Evolutionary conservation across 1,140 invertebrate genomes (phyloP).

Genomic region (Stegodyphus mimosarum): DNA sequence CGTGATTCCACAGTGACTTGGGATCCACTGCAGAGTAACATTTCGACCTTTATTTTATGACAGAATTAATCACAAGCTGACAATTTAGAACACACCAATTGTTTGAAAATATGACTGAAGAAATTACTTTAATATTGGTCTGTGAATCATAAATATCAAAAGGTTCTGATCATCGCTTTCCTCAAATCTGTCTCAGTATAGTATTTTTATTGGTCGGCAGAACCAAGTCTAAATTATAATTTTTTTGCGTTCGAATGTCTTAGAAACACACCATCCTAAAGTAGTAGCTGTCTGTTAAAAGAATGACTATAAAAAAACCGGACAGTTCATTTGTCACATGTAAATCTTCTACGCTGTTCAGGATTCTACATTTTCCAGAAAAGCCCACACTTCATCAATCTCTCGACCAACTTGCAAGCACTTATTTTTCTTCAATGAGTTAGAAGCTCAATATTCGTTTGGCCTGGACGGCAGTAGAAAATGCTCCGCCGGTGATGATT

Average conservation of each 20-base stretch:
- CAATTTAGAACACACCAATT: neutral
- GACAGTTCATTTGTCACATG: neutral
- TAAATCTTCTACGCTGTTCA: neutral
- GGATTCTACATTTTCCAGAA: neutral
- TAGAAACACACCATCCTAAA: neutral
- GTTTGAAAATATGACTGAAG: neutral
- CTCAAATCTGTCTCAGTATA: neutral
- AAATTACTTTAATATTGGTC: neutral
- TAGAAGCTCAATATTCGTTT: neutral
- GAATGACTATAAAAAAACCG: neutral
- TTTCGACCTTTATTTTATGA: neutral
- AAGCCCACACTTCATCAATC: neutral
- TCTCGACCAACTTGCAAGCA: neutral
- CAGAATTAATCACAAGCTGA: neutral
- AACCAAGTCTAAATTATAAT: neutral
- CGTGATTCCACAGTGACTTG: slow-evolving; percentile 16
- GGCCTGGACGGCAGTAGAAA: neutral
- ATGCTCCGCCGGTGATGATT: neutral
- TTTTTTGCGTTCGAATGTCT: neutral
- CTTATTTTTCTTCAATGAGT: neutral
- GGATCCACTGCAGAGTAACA: slow-evolving; percentile 5
- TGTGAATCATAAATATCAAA: neutral
- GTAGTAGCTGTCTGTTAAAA: neutral
- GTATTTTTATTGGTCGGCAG: neutral
- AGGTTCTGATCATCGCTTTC: neutral